Base-by-base conservation (phyloP, 2,797 vertebrate genomes). In the Tapirus indicus region DNA sequence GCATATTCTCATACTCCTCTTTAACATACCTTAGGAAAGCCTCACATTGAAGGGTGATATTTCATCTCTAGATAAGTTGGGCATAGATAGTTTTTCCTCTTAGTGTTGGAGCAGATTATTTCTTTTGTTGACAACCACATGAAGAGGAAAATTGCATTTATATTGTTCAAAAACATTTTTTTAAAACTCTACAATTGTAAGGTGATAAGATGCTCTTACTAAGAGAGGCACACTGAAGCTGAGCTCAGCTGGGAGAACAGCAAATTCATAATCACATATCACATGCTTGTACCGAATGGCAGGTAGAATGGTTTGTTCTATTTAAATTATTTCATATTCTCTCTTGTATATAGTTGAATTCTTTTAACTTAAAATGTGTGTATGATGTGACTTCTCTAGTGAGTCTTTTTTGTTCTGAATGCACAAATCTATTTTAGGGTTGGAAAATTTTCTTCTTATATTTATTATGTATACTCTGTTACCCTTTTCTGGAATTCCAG, bases 301-400 rank as follows among this genome's bases (percentile, higher is more conserved):
- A 84, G 90, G 21, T 80, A 56, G 78, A 84, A 44, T 21, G 44
- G 35, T 29, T 93, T 72, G 23, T 79, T 94, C 14, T 94, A 8
- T 60, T 69, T 71, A 78, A 49, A 77, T 69, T 91, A 60, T 71
- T 95, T 74, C 29, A 29, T 64, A 44, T n/a, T 75, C 13, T 91
- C 27, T 77, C 35, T 84, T 23, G 1, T 38, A 64, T 29, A 35
- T 66, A 16, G 72, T 38, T 74, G 44, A 74, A n/a, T 72, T 79
- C 47, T 77, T 87, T 93, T 71, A 75, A 79, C 35, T 71, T 95
- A 60, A 91, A 95, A 79, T 62, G 17, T 92, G 16, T 79, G 21
- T 94, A 13, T 85, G 32, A 41, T 93, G 44, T 80, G 56, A 71
- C 60, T 91, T 96, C 17, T 96, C 72, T 75, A 47, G 49, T 64